Evolutionary conservation across 2,888 invertebrate species (phyloP), one percentile per base, ranked within the genome.

Genomic region (Linnaemya vulpina): DNA sequence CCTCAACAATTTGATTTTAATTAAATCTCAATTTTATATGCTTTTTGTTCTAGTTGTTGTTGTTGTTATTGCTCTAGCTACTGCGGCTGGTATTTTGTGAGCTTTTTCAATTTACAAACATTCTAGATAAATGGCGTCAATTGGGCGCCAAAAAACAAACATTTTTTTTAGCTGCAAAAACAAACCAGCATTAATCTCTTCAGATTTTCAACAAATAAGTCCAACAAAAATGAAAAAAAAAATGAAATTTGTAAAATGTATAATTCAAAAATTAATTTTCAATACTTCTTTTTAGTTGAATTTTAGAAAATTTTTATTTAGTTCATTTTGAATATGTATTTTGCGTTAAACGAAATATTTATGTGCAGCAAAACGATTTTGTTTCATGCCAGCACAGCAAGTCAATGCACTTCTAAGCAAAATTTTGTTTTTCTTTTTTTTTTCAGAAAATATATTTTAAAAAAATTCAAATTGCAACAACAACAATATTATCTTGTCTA

Each of bases 1-100:
- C 87, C 87, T 87, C 81, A 86, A 84, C 87, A 84, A 87, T 87
- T 86, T 86, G 77, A 78, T 83, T 87, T 86, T 83, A 86, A 87
- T 87, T 87, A 87, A 86, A 86, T 87, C 85, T 82, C 74, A 80
- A 79, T 84, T 79, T 86, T 86, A 80, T 83, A 75, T 71, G 65
- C 17, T 43, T 75, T 74, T 65, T 51, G 58, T 20, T 35, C 30
- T 30, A 30, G 30, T 5, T 60, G 13, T n/a, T 9, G 3, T 30
- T 58, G 40, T 63, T 63, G 63, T 49, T 65, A 20, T 55, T 55
- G 53, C 20, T 74, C 74, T 70, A 63, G 68, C 53, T 74, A 49
- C 35, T 60, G 17, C 46, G 55, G 40, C 60, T 51, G 51, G 1
- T 60, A n/a, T 68, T 68, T 67, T 58, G 13, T 53, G 46, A 25